phyloP scores from a whole-genome alignment of 2,113 vertebrate species.

The Pleuronectes platessa region DNA sequence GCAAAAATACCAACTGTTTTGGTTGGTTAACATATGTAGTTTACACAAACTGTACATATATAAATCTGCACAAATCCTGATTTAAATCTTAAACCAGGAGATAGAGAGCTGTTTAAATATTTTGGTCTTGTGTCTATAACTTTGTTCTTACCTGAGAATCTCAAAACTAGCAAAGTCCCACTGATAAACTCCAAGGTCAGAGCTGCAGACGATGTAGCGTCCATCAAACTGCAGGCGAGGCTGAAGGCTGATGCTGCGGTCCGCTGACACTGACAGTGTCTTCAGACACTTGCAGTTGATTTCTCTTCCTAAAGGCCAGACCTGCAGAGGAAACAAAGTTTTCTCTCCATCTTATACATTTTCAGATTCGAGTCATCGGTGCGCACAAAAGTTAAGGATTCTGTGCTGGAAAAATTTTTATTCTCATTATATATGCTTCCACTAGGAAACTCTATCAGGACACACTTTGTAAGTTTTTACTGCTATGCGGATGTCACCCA shows the following conservation, averaged over 20 bases:
- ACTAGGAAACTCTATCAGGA: no score
- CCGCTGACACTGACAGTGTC: conserved; percentile 94
- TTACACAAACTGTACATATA: no score
- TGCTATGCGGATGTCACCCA: no score
- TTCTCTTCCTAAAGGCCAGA: conserved; percentile 98
- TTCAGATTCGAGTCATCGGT: background rate
- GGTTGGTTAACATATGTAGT: no score
- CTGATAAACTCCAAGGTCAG: conserved; percentile 95
- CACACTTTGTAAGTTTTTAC: no score
- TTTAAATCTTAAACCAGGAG: no score
- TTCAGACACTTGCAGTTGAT: conserved; percentile 98
- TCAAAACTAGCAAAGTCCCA: conserved; percentile 99
- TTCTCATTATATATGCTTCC: no score
- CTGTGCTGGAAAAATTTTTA: no score
- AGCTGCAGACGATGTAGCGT: conserved; percentile 95
- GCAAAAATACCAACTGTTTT: no score
- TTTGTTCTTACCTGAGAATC: conserved; percentile 87
- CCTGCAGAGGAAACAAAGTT: conserved; percentile 76
- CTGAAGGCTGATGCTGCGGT: conserved; percentile 95
- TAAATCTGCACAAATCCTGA: no score
- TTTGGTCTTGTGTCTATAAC: background rate
- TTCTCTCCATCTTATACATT: background rate
- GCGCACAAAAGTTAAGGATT: no score
- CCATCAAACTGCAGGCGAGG: conserved; percentile 97
- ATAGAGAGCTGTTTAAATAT: no score